Base-by-base conservation (phyloP, 2,797 vertebrate species). In the Vespertilio murinus region DNA sequence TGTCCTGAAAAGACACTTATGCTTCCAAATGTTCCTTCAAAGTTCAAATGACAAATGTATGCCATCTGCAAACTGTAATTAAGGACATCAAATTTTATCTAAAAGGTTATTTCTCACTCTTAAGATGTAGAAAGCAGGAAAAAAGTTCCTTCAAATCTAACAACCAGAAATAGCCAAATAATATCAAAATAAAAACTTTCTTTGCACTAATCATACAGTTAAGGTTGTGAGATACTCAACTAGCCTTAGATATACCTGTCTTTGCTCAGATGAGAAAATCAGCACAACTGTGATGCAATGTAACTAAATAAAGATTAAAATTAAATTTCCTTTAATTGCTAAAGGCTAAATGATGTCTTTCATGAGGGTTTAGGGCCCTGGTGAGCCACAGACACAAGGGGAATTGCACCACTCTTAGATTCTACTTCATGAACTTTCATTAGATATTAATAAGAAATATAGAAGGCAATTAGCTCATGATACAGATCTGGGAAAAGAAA, bases 21-120 rank as follows among this genome's bases (percentile, higher is more conserved):
- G 84, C 78, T 77, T 94, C 94, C 91, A 95, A 97, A 97, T 96
- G 94, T 96, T 96, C 74, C 89, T 92, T 74, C 93, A 95, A 96
- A 96, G 96, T 96, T 96, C 96, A 97, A 96, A 92, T 96, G 93
- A 97, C 92, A 97, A 94, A 95, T 95, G 90, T 85, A 93, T 75
- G 78, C 93, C 96, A 97, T 97, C 94, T 96, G 96, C 82, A 94
- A 93, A 93, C 85, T 93, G 65, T 65, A 96, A 96, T 96, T 97
- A 96, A 96, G 94, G 86, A 92, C 95, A 94, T 94, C 92, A 95
- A 97, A 96, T 94, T 94, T 93, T 90, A 94, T 94, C 93, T 88
- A 90, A 96, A 97, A 95, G 93, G 91, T 97, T 95, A 96, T 73
- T 94, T 95, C 92, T 93, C 38, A 25, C 61, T 96, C 80, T 92